Base-by-base conservation (phyloP, 1,140 invertebrate species). In the Stenopsyche tienmushanensis region DNA sequence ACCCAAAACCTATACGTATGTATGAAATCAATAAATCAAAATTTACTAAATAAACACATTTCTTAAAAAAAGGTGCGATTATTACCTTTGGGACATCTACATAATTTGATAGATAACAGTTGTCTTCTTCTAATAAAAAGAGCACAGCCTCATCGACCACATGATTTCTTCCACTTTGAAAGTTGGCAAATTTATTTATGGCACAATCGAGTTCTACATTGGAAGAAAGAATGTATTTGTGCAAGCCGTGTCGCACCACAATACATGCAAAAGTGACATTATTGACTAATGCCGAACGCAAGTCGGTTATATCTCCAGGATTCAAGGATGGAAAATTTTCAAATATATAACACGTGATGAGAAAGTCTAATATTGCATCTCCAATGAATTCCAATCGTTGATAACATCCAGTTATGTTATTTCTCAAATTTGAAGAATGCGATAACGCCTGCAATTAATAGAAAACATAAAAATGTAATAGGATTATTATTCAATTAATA, bases 321-420 rank as follows among this genome's bases (percentile, higher is more conserved):
- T 78, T 86, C 73, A 90, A 83, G 57, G 85, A 73, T 0, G 74
- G 73, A 65, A 83, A 84, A 17, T 87, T 83, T 76, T 97, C 91
- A 73, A 87, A 98, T 47, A 98, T 88, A 71, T 94, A 86, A 10
- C 86, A 82, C 0, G 96, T 97, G 3, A 98, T 91, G 0, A 98
- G 79, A 76, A 96, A 97, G 80, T 98, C 96, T 34, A 98, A 80
- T 34, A 99, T 87, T 2, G 96, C 95, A 83, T 99, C 96, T 20
- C 96, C 96, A 2, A 99, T 82, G 76, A 98, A 98, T 77, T 99
- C 96, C 7, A 98, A 76, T 47, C 96, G 83, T 75, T 99, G 93
- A 78, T 98, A 98, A 73, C 92, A 95, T 70, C 90, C 88, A 0
- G 94, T 97, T 17, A 93, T 75, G 3, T 85, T 83, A 77, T 97